Evolutionary conservation across 2,797 vertebrate genomes (phyloP).

Genomic region (Paramormyrops hopkinsi): DNA sequence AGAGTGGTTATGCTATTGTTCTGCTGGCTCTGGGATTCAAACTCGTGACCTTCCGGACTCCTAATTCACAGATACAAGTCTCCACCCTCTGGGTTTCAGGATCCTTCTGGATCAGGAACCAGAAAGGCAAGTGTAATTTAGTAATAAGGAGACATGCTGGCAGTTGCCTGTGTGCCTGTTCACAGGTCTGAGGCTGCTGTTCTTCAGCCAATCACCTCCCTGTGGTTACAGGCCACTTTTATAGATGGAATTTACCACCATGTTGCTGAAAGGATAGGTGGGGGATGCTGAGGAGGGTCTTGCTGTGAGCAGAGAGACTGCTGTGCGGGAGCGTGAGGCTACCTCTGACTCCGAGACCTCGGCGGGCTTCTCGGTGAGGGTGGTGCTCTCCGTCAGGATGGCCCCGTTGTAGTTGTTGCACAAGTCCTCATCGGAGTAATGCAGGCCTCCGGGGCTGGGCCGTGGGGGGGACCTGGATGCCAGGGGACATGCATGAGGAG

Average conservation of each 20-base stretch:
- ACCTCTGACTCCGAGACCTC: conserved; percentile 88
- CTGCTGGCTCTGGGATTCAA: not conserved
- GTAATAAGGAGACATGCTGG: not conserved
- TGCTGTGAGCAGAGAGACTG: not conserved
- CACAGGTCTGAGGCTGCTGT: not conserved
- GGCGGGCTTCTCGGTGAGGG: conserved; percentile 77
- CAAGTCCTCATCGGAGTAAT: conserved; percentile 91
- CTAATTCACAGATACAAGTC: not conserved
- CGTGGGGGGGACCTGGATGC: conserved; percentile 80
- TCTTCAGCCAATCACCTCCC: not conserved
- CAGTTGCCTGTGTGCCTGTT: not conserved
- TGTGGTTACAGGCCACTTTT: not conserved
- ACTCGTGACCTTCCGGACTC: not conserved
- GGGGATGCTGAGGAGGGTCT: not conserved
- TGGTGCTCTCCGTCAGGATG: conserved; percentile 74
- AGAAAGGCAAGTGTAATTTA: not conserved
- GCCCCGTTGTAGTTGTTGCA: conserved; percentile 88
- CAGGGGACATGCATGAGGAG: not conserved
- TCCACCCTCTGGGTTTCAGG: not conserved
- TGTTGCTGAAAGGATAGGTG: not conserved
- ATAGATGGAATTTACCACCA: not conserved
- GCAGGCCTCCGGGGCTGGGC: conserved; percentile 86
- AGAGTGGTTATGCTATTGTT: not conserved
- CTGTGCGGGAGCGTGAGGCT: conserved; percentile 16
- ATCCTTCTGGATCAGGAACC: not conserved